Base-by-base conservation (phyloP, 2,888 invertebrate genomes). In the Tetranychus truncatus region DNA sequence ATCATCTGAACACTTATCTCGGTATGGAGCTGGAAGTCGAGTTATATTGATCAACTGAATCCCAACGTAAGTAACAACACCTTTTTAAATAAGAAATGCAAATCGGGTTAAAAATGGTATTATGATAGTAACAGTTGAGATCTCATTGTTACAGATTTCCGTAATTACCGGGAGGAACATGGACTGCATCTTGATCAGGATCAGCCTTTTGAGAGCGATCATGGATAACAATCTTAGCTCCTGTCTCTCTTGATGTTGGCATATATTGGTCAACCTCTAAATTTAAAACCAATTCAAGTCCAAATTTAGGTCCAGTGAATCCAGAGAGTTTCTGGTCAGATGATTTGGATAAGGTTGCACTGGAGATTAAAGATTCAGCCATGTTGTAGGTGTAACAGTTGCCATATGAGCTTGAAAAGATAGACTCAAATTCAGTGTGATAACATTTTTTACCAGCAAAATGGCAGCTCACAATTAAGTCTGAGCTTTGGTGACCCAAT, bases 181-280 rank as follows among this genome's bases (percentile, higher is more conserved):
- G 76, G 7, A 77, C 74, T 3, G 77, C 75, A 71, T 77, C 77
- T 74, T 77, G 76, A 67, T 77, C 77, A 1, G 76, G 76, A 72
- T 77, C 77, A 11, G 77, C 77, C 21, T 67, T 66, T 44, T 74
- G 66, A 5, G 15, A 44, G 15, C 44, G 66, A 66, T 74, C 66
- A 21, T 74, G 74, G 9, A 67, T 67, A 1, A 77, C 72, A 45
- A 77, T 73, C 66, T 76, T 77, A 9, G 76, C 76, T 18, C 77
- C 77, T 18, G 75, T 73, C 72, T 77, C 77, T 6, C 73, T 75
- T 11, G 77, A 75, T n/a, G 77, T 77, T 5, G 77, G 77, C 77
- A 77, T 77, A 74, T 77, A 77, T 55, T 77, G 74, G 46, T 74
- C 74, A 8, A 76, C 76, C 45, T 77, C 76, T 18, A 77, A 55